These are phyloP conservation scores for Nephrotoma appendiculata DNA, from an alignment of 2,888 invertebrate genomes.

Conservation along the genomic window DNA sequence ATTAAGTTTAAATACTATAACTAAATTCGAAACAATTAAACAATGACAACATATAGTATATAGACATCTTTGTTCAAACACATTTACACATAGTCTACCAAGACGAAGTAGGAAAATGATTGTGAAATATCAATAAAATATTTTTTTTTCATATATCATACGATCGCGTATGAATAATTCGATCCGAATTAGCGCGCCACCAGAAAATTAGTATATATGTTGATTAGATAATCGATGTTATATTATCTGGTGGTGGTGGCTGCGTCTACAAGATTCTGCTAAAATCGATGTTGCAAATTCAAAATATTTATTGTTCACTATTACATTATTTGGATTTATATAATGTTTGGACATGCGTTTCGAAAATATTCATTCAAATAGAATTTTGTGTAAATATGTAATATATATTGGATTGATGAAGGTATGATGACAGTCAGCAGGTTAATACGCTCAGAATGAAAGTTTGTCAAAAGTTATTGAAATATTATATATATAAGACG, in stretches of 20 bases:
- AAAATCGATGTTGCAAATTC: background rate
- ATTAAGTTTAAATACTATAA: background rate
- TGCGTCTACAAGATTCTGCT: background rate
- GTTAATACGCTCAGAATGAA: background rate
- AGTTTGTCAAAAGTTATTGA: background rate
- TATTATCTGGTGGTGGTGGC: background rate
- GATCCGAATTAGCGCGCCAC: background rate
- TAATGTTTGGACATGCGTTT: background rate
- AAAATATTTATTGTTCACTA: background rate
- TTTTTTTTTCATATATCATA: background rate
- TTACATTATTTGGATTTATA: background rate
- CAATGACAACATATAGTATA: background rate
- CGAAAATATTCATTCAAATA: background rate
- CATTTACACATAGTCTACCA: background rate
- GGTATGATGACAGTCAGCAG: background rate
- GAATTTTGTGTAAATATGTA: background rate
- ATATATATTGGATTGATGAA: background rate
- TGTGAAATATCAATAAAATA: background rate
- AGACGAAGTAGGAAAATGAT: background rate
- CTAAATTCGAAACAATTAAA: background rate
- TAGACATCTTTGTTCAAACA: background rate
- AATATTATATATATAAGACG: background rate
- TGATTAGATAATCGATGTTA: background rate
- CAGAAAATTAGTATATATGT: background rate
- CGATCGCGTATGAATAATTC: background rate